Conservation (phyloP, 2,797 vertebrate species). For the Helarctos malayanus region DNA sequence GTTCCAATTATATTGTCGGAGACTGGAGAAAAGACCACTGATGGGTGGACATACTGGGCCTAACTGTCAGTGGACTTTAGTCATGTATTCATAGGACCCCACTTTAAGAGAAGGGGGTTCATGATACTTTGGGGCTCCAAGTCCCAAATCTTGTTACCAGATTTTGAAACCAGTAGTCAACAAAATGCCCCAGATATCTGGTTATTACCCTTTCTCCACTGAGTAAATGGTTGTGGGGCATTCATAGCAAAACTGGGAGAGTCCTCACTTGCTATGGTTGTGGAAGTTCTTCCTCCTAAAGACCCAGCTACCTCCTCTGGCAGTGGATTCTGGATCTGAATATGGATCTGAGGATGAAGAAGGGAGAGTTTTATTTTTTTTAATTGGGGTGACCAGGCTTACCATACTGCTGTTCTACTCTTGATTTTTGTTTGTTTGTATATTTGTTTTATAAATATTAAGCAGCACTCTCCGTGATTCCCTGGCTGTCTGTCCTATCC, state of each 20-base stretch:
- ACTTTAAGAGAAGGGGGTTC: neutral
- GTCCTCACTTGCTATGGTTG: neutral
- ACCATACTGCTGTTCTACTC: neutral
- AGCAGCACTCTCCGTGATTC: neutral
- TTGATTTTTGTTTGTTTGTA: neutral
- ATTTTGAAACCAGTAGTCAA: neutral
- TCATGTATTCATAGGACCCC: neutral
- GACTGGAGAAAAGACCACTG: neutral
- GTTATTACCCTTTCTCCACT: neutral
- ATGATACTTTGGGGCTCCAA: neutral
- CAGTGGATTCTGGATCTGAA: neutral
- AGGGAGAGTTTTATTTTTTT: neutral
- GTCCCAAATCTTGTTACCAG: neutral
- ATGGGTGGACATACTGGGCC: too few species aligned
- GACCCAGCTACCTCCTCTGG: neutral
- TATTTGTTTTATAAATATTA: neutral
- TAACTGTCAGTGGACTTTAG: neutral
- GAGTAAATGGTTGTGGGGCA: neutral
- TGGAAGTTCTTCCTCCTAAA: neutral
- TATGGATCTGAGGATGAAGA: neutral
- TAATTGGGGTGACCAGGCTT: neutral
- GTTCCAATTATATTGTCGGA: neutral
- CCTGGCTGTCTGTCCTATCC: neutral
- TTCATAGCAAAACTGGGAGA: neutral
- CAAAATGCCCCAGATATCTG: neutral